These are phyloP conservation scores for Dicentrarchus labrax DNA, from an alignment of 2,113 vertebrate genomes.

Conservation along the genomic window DNA sequence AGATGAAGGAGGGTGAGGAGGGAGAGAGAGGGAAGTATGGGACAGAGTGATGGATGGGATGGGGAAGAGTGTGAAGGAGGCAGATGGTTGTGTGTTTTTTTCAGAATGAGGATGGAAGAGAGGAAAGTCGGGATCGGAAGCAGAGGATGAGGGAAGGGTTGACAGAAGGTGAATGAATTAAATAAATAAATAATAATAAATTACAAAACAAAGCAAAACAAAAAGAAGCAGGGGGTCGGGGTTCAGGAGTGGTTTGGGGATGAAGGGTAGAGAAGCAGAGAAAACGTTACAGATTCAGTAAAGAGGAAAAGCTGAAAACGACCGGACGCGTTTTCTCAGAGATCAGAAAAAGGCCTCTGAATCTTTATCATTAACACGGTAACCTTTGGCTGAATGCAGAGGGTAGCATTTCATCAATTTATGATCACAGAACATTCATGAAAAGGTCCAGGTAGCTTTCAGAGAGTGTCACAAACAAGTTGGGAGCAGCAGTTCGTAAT, in stretches of 20 bases:
- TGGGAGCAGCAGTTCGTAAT: constrained; percentile 61
- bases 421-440: constrained; percentile 47
- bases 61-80: not conserved
- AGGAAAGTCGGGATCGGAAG: not conserved
- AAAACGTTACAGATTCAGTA: constrained; percentile 64
- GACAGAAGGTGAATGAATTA: constrained; percentile 40
- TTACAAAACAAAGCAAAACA: constrained; percentile 36
- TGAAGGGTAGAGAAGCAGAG: constrained; percentile 71
- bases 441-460: constrained; percentile 53
- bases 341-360: constrained; percentile 39
- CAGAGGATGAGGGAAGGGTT: constrained; percentile 8
- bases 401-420: constrained; percentile 26
- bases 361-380: constrained; percentile 37
- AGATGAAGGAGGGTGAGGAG: constrained; percentile 21
- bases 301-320: constrained; percentile 21
- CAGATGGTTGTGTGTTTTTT: not conserved
- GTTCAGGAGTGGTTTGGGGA: constrained; percentile 55
- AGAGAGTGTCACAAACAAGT: constrained; percentile 57
- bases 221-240: constrained; percentile 17
- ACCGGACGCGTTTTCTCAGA: constrained; percentile 27
- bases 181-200: constrained; percentile 54
- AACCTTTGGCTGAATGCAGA: constrained; percentile 46
- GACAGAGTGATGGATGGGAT: not conserved
- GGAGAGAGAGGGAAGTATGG: constrained; percentile 22
- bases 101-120: constrained; percentile 1